These are phyloP conservation scores for Aphodius granarius DNA, from an alignment of 2,888 invertebrate species.

Conservation along the genomic window DNA sequence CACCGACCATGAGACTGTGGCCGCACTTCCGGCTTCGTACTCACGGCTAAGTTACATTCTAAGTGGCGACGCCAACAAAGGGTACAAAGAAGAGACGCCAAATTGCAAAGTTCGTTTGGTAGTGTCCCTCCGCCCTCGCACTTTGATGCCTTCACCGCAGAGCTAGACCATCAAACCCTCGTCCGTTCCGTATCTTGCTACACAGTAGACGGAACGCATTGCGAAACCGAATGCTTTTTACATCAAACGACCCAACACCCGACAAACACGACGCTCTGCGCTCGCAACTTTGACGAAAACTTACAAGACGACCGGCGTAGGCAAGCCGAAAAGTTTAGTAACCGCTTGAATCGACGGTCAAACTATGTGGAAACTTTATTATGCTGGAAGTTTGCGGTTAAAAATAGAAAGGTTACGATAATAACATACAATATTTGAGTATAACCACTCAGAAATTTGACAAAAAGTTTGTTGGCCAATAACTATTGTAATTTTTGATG, in stretches of 20 bases:
- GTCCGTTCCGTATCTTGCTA: neutral
- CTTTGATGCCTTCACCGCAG: conserved; percentile 30
- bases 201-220: neutral
- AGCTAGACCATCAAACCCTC: conserved; percentile 27
- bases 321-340: neutral
- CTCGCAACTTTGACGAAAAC: neutral
- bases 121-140: conserved; percentile 23
- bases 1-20: conserved; percentile 22
- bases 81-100: conserved; percentile 43
- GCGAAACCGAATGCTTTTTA: neutral
- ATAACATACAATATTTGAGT: neutral
- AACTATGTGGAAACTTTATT: neutral
- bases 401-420: neutral
- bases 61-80: conserved; percentile 37
- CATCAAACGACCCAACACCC: neutral
- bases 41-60: conserved; percentile 38
- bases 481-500: too few relatives aligned
- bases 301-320: neutral
- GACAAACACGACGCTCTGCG: neutral
- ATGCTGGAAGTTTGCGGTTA: neutral
- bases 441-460: neutral
- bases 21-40: conserved; percentile 7
- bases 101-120: conserved; percentile 43
- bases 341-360: neutral
- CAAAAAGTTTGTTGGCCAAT: too few relatives aligned